Conservation (phyloP, 35 echinoderm and acorn worm species). For the Apostichopus japonicus region DNA sequence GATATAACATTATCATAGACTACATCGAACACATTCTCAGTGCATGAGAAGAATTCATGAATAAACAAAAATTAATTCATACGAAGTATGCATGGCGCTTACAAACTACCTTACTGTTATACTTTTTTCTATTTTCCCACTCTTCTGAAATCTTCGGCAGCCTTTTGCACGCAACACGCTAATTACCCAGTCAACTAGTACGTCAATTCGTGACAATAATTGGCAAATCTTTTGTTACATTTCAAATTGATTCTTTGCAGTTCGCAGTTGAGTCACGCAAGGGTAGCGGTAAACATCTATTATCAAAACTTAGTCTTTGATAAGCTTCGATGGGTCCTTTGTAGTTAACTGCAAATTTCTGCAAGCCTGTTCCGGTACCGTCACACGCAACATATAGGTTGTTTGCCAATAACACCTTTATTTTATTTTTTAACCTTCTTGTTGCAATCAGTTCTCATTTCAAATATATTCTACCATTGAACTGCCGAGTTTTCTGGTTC, state of each 20-base stretch:
- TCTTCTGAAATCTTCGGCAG: background rate
- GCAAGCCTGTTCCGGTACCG: conserved; percentile 7
- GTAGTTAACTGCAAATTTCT: background rate
- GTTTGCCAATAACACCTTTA: background rate
- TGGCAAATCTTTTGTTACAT: background rate
- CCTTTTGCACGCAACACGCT: background rate
- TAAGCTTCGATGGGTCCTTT: background rate
- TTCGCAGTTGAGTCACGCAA: conserved; percentile 40
- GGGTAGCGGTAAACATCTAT: conserved; percentile 18
- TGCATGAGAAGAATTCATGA: no score
- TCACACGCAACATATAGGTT: conserved; percentile 39
- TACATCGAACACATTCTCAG: no score
- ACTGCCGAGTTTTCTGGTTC: no score
- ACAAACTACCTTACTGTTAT: background rate
- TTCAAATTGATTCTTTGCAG: conserved; percentile 17
- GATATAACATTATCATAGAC: no score
- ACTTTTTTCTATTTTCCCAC: background rate
- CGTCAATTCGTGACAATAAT: background rate
- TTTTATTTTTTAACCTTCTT: no score
- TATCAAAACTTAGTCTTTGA: background rate
- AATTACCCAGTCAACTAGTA: background rate
- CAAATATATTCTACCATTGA: no score
- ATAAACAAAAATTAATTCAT: no score
- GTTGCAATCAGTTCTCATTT: no score
- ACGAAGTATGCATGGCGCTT: background rate